phyloP scores from a whole-genome alignment of 2,888 invertebrate species.

The Chrysopilus asiliformis region DNA sequence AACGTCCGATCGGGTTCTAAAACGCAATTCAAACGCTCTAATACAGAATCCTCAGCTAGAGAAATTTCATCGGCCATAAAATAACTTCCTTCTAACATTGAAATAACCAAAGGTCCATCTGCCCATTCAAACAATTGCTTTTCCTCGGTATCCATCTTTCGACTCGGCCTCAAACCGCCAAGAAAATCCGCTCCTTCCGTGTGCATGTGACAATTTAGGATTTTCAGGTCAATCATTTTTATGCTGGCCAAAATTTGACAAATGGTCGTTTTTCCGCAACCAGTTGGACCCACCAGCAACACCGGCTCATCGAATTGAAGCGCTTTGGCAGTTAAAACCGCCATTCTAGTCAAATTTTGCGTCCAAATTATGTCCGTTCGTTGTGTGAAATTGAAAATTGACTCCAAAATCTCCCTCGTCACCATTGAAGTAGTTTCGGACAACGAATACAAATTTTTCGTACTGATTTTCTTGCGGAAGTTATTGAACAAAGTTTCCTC shows the following conservation, averaged over 20 bases:
- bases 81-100: constrained; percentile 77
- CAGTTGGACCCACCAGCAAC: constrained; percentile 92
- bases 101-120: constrained; percentile 85
- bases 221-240: constrained; percentile 50
- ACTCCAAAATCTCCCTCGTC: constrained; percentile 55
- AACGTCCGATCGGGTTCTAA: constrained; percentile 86
- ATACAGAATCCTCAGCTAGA: constrained; percentile 92
- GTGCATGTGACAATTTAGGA: constrained; percentile 97
- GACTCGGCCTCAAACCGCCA: constrained; percentile 84
- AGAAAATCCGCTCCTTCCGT: constrained; percentile 97
- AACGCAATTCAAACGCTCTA: constrained; percentile 93
- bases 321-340: constrained; percentile 68
- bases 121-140: constrained; percentile 86
- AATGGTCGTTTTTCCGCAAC: constrained; percentile 93
- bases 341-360: constrained; percentile 70
- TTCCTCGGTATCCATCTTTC: constrained; percentile 34
- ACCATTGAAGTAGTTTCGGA: constrained; percentile 58
- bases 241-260: constrained; percentile 76
- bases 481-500: constrained; percentile 62
- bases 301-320: constrained; percentile 88
- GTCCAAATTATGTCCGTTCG: constrained; percentile 85
- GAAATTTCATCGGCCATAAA: constrained; percentile 99
- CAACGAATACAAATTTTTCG: constrained; percentile 57
- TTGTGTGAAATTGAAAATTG: constrained; percentile 43
- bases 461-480: constrained; percentile 60